These are phyloP conservation scores for Plusia festucae DNA, from an alignment of 2,888 invertebrate genomes.

Conservation along the genomic window DNA sequence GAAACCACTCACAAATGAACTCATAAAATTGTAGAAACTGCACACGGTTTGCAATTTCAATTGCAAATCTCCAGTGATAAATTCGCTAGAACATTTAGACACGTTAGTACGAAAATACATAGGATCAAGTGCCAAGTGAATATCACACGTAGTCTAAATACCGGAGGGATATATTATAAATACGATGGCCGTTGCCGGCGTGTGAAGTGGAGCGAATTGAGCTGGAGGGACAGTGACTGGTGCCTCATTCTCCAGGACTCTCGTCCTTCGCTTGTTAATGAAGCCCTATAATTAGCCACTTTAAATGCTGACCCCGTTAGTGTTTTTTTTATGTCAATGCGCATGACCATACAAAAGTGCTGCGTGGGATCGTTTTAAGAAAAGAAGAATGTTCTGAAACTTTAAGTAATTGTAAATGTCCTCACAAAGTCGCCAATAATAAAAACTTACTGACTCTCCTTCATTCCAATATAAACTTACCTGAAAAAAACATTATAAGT, in stretches of 20 bases:
- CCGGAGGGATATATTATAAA: constrained; percentile 69
- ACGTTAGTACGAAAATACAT: constrained; percentile 54
- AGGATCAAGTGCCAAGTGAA: constrained; percentile 57
- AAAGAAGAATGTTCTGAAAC: neutral
- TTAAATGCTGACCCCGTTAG: constrained; percentile 62
- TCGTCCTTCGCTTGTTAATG: constrained; percentile 74
- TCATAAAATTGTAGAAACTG: constrained; percentile 21
- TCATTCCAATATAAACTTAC: constrained; percentile 52
- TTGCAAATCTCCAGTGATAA: constrained; percentile 43
- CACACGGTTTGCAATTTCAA: constrained; percentile 21
- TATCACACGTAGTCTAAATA: constrained; percentile 64
- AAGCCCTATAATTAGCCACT: constrained; percentile 73
- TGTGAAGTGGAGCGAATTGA: constrained; percentile 76
- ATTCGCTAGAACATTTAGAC: constrained; percentile 42
- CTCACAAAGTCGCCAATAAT: neutral
- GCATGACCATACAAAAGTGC: constrained; percentile 30
- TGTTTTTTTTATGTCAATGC: constrained; percentile 36
- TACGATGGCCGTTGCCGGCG: constrained; percentile 67
- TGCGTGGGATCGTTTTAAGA: too few species aligned
- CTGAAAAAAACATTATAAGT: constrained; percentile 51
- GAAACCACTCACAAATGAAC: constrained; percentile 3
- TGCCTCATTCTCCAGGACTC: constrained; percentile 69
- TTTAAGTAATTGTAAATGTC: neutral
- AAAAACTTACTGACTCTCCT: constrained; percentile 22
- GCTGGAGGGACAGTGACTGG: constrained; percentile 66